Base-by-base conservation (phyloP, 2,888 invertebrate species). In the Dasypolia templi region DNA sequence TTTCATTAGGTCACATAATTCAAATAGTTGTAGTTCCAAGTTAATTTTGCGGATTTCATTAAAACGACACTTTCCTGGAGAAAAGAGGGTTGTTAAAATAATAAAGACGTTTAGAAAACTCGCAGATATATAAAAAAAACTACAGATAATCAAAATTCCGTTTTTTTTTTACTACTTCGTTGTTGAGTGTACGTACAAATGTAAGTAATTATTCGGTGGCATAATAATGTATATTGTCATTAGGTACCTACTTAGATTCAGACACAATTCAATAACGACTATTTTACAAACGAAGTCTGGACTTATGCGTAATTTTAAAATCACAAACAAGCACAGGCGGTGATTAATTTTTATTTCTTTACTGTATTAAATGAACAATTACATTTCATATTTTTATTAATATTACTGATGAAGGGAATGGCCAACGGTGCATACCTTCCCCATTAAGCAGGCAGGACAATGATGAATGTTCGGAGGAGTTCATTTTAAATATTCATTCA, bases 1-100 rank as follows among this genome's bases (percentile, higher is more conserved):
- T 59, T 39, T 59, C 35, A 61, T 67, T 51, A 35, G 9, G 61
- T 29, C n/a, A 3, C 49, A 72, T 82, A 42, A 82, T 66, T 82
- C 49, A 62, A 68, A 49, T 22, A 49, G 42, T 51, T 22, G 42
- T 51, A 53, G 46, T n/a, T 22, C 26, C 63, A 59, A 44, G 59
- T 65, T 68, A 12, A n/a, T 58, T 82, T 82, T 62, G 65, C 44
- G 35, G 19, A 35, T 69, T 81, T 55, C 7, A 59, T 78, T 55
- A 64, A 64, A 58, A 62, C 29, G 7, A 26, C n/a, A 39, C 19
- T 63, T 49, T 14, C 5, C 2, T 70, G n/a, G 22, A 11, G 59
- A 42, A 35, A 44, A 22, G 44, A 17, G 49, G 14, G 22, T 29
- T n/a, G 17, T 2, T 9, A 35, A 35, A 19, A 46, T 53, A 19